Conservation (phyloP, 2,888 invertebrate genomes). For the Archips xylosteana region DNA sequence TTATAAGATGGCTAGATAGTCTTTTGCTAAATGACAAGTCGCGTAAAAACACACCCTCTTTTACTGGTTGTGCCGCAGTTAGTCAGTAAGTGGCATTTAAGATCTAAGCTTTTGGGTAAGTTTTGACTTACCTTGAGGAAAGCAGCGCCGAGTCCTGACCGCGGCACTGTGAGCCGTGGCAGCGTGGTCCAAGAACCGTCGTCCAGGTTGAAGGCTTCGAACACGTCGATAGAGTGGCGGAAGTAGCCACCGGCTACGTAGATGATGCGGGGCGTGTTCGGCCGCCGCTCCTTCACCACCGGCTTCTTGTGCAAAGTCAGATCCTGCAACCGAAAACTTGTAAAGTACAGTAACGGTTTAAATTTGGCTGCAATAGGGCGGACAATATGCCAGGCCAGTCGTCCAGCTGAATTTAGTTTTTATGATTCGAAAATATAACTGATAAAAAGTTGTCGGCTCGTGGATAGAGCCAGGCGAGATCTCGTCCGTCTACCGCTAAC, state of each 20-base stretch:
- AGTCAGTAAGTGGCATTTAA: background rate
- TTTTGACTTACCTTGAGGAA: constrained; percentile 88
- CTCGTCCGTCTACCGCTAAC: no score
- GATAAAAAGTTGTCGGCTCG: no score
- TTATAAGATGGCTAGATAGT: no score
- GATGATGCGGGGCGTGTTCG: constrained; percentile 95
- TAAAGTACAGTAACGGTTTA: background rate
- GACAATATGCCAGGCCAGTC: no score
- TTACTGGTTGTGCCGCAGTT: background rate
- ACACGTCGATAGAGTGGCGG: constrained; percentile 92
- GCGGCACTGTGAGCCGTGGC: constrained; percentile 93
- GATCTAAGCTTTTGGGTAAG: background rate
- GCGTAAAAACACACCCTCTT: background rate
- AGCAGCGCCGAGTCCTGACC: constrained; percentile 95
- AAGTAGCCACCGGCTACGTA: constrained; percentile 97
- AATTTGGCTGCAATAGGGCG: background rate
- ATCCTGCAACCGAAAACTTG: constrained; percentile 83
- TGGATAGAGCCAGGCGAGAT: no score
- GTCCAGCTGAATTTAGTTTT: no score
- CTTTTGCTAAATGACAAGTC: background rate
- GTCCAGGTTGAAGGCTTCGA: constrained; percentile 95
- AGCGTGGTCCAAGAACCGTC: constrained; percentile 94
- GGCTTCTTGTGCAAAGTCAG: constrained; percentile 95
- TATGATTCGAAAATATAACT: no score
- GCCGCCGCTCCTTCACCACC: constrained; percentile 93